A percentile compares a stretch with the other conserved stretches of the same genome.
Evolutionary conservation across 2,888 invertebrate genomes (phyloP).

Genomic region (Noctua fimbriata): DNA sequence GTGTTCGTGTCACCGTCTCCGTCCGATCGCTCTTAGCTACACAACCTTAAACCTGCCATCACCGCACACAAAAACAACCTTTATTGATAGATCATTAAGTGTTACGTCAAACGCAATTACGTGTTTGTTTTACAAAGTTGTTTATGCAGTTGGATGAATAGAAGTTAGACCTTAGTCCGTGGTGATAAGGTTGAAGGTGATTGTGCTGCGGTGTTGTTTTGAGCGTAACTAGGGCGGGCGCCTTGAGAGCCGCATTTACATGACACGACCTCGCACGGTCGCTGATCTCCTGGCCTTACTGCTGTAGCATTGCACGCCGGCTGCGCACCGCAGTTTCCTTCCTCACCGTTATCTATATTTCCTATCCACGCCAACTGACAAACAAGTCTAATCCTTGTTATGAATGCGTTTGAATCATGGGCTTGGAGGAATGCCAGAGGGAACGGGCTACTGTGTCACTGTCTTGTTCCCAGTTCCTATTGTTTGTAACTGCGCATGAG

Average conservation of each 20-base stretch:
- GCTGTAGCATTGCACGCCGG: conserved; percentile 73
- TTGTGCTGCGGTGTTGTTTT: conserved; percentile 63
- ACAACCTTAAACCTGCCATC: conserved; percentile 66
- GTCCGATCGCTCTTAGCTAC: conserved; percentile 76
- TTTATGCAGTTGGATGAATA: conserved; percentile 51
- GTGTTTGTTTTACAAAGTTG: conserved; percentile 63
- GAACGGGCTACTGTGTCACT: background rate
- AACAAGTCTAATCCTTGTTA: conserved; percentile 64
- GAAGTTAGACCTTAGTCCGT: conserved; percentile 67
- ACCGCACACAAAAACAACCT: conserved; percentile 67
- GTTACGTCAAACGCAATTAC: conserved; percentile 67
- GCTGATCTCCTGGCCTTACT: conserved; percentile 82
- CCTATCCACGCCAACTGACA: conserved; percentile 71
- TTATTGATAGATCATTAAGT: conserved; percentile 67
- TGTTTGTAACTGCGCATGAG: conserved; percentile 30
- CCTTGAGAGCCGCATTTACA: conserved; percentile 88
- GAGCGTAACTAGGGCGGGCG: conserved; percentile 84
- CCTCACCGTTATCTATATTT: conserved; percentile 82
- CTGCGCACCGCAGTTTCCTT: conserved; percentile 83
- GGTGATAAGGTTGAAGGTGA: conserved; percentile 68
- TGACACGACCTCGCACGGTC: conserved; percentile 87
- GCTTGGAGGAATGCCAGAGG: conserved; percentile 40
- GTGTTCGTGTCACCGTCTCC: conserved; percentile 84
- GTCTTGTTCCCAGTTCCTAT: conserved; percentile 35
- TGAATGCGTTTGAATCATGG: conserved; percentile 45